Evolutionary conservation across 2,888 invertebrate species (phyloP), one percentile per base, ranked within the genome.

Genomic region (Lingula anatina): DNA sequence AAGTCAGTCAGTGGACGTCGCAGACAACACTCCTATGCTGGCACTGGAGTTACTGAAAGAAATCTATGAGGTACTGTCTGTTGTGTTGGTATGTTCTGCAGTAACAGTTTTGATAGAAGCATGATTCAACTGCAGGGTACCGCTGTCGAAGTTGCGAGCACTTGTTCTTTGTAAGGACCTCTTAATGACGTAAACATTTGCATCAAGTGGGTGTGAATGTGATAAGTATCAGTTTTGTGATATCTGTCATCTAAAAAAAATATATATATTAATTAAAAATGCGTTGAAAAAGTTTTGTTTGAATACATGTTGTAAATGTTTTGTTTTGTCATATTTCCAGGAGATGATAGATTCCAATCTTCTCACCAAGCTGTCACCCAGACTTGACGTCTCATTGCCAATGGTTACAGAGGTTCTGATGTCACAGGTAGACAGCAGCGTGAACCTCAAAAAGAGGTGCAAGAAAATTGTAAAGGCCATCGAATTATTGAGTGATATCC

Each of bases 31-130:
- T 20, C 59, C 68, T 5, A 54, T 68, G 23, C 54, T 55, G 15
- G 70, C 73, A 18, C 56, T 70, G 25, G 66, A 71, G 18, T 61
- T 72, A 15, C 55, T 70, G 18, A 51, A 44, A 37, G 60, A 63
- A 35, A 50, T 63, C 20, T 62, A 57, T 44, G 60, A 64, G 60
- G 65, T 65, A 44, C 15, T n/a, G n/a, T n/a, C n/a, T n/a, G n/a
- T n/a, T n/a, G n/a, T n/a, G n/a, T n/a, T n/a, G n/a, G n/a, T n/a
- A n/a, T n/a, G n/a, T n/a, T n/a, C n/a, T n/a, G n/a, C n/a, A n/a
- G n/a, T n/a, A n/a, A n/a, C n/a, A n/a, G n/a, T n/a, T n/a, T n/a
- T n/a, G n/a, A n/a, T n/a, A n/a, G n/a, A n/a, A n/a, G n/a, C n/a
- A n/a, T n/a, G n/a, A n/a, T n/a, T n/a, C n/a, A n/a, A n/a, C n/a